Percentiles rank a stretch among this genome's conserved stretches.
phyloP scores from a whole-genome alignment of 2,888 invertebrate genomes.

The Megaustenia siamemsis region DNA sequence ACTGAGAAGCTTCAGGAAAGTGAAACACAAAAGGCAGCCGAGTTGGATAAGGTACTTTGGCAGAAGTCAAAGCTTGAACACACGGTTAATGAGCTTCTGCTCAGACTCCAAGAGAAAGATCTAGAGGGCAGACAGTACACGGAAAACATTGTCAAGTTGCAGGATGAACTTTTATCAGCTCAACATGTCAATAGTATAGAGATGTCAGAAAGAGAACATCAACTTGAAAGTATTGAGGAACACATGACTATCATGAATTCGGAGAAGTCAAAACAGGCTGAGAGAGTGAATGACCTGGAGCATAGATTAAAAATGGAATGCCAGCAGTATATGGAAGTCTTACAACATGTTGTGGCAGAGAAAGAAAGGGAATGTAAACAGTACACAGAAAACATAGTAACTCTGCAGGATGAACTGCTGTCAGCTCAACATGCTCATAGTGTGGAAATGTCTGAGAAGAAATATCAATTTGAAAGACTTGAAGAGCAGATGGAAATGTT shows the following conservation, averaged over 20 bases:
- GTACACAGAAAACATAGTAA: conserved; percentile 37
- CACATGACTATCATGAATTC: conserved; percentile 17
- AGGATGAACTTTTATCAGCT: conserved; percentile 40
- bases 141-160: conserved; percentile 30
- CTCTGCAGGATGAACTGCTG: conserved; percentile 37
- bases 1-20: conserved; percentile 25
- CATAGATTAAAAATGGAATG: conserved; percentile 1
- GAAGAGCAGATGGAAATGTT: conserved; percentile 41
- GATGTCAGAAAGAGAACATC: conserved; percentile 32
- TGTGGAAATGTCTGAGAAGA: conserved; percentile 30
- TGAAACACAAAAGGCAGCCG: conserved; percentile 18
- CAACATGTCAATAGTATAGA: conserved; percentile 33
- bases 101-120: conserved; percentile 32
- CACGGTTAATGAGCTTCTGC: conserved; percentile 8
- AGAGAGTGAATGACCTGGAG: conserved; percentile 38
- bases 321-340: not conserved
- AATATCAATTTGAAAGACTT: conserved; percentile 17
- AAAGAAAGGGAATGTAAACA: conserved; percentile 38
- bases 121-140: conserved; percentile 35
- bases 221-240: conserved; percentile 33
- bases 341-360: conserved; percentile 17
- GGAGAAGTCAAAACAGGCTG: conserved; percentile 1
- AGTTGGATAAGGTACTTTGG: not conserved
- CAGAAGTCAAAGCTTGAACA: conserved; percentile 33
- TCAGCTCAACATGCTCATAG: conserved; percentile 15